These are phyloP conservation scores for Thymelicus acteon DNA, from an alignment of 2,888 invertebrate genomes.

Conservation along the genomic window DNA sequence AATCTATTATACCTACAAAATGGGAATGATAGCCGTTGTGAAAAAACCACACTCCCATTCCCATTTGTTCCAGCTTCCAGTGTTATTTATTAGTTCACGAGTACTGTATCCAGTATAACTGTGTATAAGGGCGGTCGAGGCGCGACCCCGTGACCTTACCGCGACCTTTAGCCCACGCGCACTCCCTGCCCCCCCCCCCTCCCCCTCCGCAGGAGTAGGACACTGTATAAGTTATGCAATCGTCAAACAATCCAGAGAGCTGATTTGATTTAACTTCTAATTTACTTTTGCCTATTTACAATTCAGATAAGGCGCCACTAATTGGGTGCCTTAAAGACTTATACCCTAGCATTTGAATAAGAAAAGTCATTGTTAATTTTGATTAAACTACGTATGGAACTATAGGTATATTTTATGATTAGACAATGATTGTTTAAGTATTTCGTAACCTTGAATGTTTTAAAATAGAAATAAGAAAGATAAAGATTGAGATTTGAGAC, in stretches of 20 bases:
- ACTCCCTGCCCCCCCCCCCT: constrained; percentile 48
- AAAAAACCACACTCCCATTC: not conserved
- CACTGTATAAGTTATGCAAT: constrained; percentile 63
- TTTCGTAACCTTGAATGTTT: too few species aligned
- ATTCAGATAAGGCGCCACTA: constrained; percentile 45
- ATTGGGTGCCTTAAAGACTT: constrained; percentile 29
- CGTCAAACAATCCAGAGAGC: constrained; percentile 64
- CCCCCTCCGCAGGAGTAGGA: constrained; percentile 52
- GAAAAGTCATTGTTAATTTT: not conserved
- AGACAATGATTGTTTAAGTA: too few species aligned
- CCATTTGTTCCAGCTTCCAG: constrained; percentile 18
- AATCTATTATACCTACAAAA: too few species aligned
- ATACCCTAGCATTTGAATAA: not conserved
- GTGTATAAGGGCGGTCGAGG: constrained; percentile 45
- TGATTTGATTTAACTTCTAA: constrained; percentile 52
- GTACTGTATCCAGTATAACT: constrained; percentile 27
- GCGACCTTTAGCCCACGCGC: constrained; percentile 61
- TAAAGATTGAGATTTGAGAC: too few species aligned
- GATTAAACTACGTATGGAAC: not conserved
- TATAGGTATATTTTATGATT: too few species aligned
- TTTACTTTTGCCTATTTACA: constrained; percentile 49
- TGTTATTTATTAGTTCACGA: constrained; percentile 32
- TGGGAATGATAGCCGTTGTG: too few species aligned
- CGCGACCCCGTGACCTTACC: constrained; percentile 69
- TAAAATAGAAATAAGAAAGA: too few species aligned